Base-by-base conservation (phyloP, 2,888 invertebrate species). In the Brachypterus glaber region DNA sequence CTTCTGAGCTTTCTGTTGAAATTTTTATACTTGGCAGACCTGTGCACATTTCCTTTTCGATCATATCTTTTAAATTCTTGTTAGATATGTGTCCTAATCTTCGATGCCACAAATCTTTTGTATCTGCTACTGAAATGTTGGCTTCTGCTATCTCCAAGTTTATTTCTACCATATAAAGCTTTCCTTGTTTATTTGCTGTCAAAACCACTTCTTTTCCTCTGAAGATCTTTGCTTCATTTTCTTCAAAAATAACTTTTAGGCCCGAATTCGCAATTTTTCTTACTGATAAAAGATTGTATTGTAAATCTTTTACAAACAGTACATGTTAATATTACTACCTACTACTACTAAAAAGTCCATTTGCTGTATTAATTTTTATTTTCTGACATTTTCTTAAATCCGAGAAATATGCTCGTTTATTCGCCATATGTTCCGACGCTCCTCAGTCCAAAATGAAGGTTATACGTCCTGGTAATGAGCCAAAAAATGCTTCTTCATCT, bases 391-490 rank as follows among this genome's bases (percentile, higher is more conserved):
- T 31, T 7, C 42, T 21, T 12, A 50, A 26, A 13, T 25, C 32
- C 17, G 9, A 43, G 9, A 30, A 14, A 30, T 48, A 49, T 12
- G 13, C 30, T 15, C 51, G 31, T 2, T 29, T 17, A 17, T 29
- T 45, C 1, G 45, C 33, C 30, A 53, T 13, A 40, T 52, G 52
- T 39, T 52, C 48, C 4, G 49, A 45, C 3, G 51, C 43, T 14
- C 52, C 51, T 5, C 51, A 51, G 33, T 54, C 49, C 9, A 51
- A n/a, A n/a, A n/a, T n/a, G n/a, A n/a, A 31, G n/a, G n/a, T n/a
- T n/a, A n/a, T n/a, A n/a, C n/a, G n/a, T n/a, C n/a, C n/a, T n/a
- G n/a, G n/a, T n/a, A n/a, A n/a, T n/a, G n/a, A n/a, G n/a, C n/a
- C n/a, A n/a, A n/a, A n/a, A n/a, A n/a, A n/a, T n/a, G n/a, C n/a